phyloP scores from a whole-genome alignment of 2,797 vertebrate genomes.

The Enteromius trimaculatus region DNA sequence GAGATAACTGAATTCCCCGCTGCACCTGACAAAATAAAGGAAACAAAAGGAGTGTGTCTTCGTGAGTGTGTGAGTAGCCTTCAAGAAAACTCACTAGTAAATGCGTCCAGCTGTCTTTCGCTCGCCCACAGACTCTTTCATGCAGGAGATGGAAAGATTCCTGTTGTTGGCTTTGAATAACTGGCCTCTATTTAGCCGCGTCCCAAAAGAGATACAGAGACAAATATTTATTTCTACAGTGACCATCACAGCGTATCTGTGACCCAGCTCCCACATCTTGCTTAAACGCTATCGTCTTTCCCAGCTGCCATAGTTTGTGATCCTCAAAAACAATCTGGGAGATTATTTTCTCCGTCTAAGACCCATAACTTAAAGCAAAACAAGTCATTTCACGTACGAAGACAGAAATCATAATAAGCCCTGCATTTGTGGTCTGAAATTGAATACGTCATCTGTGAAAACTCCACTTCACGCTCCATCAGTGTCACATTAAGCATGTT shows the following conservation, averaged over 20 bases:
- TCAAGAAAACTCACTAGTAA: conserved; percentile 18
- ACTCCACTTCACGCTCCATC: conserved; percentile 56
- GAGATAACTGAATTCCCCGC: conserved; percentile 26
- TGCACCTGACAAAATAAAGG: conserved; percentile 82
- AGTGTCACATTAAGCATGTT: conserved; percentile 64
- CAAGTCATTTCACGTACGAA: conserved; percentile 55
- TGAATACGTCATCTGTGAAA: conserved; percentile 60
- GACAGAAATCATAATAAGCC: conserved; percentile 57
- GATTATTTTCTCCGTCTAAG: conserved; percentile 42
- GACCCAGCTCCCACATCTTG: conserved; percentile 26
- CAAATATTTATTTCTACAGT: conserved; percentile 26
- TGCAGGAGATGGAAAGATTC: conserved; percentile 51
- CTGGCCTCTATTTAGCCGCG: conserved; percentile 52
- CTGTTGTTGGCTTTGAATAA: conserved; percentile 53
- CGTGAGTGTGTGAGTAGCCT: conserved; percentile 29
- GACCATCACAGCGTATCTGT: conserved; percentile 29
- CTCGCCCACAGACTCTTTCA: conserved; percentile 46
- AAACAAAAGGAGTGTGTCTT: conserved; percentile 55
- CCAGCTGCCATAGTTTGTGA: conserved; percentile 33
- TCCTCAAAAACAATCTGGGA: conserved; percentile 35
- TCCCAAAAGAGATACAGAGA: conserved; percentile 49
- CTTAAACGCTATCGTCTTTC: conserved; percentile 18
- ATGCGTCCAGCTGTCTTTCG: conserved; percentile 52
- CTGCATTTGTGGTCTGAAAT: conserved; percentile 59
- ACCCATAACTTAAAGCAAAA: conserved; percentile 55